phyloP scores from a whole-genome alignment of 2,888 invertebrate genomes.

The Sphecodes monilicornis region DNA sequence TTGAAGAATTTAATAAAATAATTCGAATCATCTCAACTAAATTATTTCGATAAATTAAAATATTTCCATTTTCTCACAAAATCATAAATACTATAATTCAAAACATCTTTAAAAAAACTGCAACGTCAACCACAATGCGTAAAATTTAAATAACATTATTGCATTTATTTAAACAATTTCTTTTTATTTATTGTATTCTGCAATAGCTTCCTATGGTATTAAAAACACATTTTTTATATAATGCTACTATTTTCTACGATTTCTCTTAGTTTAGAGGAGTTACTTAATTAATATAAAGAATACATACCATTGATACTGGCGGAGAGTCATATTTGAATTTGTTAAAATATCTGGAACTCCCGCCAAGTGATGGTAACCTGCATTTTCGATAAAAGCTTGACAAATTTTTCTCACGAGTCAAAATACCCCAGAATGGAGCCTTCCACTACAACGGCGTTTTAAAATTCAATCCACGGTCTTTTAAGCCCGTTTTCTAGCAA shows the following conservation, averaged over 20 bases:
- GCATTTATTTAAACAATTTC: neutral
- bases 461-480: neutral
- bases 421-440: no score
- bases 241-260: neutral
- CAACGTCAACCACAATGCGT: no score
- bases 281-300: neutral
- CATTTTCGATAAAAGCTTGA: slow-evolving; percentile 7
- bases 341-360: slow-evolving; percentile 81
- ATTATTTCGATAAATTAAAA: neutral
- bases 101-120: neutral
- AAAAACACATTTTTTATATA: no score
- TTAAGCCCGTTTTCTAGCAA: neutral
- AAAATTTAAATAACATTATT: no score
- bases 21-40: neutral
- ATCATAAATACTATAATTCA: no score
- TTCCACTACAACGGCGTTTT: neutral
- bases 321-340: slow-evolving; percentile 84
- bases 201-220: neutral
- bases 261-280: neutral
- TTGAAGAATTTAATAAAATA: slow-evolving; percentile 56
- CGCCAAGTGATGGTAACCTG: slow-evolving; percentile 52
- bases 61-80: no score
- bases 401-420: no score
- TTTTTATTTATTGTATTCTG: neutral
- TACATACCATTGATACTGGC: slow-evolving; percentile 81